Evolutionary conservation across 2,113 vertebrate species (phyloP), one percentile per base, ranked within the genome.

Genomic region (Seriola aureovittata): DNA sequence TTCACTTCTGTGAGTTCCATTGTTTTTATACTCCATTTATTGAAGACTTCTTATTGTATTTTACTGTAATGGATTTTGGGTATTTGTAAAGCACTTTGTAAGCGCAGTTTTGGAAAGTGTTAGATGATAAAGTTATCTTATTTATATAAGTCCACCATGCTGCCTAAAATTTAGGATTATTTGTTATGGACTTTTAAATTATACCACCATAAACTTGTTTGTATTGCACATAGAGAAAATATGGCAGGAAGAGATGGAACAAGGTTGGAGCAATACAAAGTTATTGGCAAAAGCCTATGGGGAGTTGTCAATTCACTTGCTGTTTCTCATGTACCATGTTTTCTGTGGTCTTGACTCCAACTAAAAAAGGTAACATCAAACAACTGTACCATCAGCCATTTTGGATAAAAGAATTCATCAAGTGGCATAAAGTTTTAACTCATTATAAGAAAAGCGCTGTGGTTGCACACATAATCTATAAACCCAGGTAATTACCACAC

Each of bases 231-330:
- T 36, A 11, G 21, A 58, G 34, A 11, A 52, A 67, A 9, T 69
- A 19, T 63, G 17, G 44, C 66, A 80, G 40, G 25, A 68, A 70
- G 66, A 78, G 12, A 11, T 8, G 65, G 42, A 75, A 80, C 40
- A 21, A 58, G 40, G 23, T 71, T 42, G 69, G 19, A 66, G 58
- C 34, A 19, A n/a, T 10, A 44, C 21, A 75, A 62, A 60, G 57
- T 75, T 32, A 84, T 40, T 21, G 40, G 19, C 14, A 67, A 74
- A 70, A 69, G n/a, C 46, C 74, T 71, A 57, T 16, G 13, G 79
- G 66, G 78, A 82, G 54, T 54, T 87, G 25, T 85, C 62, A 44
- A 36, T 52, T 73, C 40, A 32, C 71, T 65, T 71, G 52, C 68
- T 73, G 54, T 66, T 76, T 55, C 84, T 48, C 14, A 5, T 69